Conservation (phyloP, 2,797 vertebrate genomes). For the Poeciliopsis paucimaculata region DNA sequence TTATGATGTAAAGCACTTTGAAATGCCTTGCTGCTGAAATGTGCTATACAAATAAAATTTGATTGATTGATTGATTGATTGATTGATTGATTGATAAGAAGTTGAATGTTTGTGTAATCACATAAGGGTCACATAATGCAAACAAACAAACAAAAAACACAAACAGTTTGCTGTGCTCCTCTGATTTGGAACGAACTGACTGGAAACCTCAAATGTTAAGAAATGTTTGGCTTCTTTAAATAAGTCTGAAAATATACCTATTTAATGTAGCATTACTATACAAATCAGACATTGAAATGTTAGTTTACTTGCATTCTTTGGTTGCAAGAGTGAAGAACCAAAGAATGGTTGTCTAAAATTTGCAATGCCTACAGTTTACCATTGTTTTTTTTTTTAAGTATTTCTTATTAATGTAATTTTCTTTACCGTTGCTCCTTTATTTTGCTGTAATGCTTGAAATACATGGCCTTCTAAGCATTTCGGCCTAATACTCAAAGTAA, state of each 20-base stretch:
- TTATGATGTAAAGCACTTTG: no score
- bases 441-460: neutral
- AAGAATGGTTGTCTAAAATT: neutral
- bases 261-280: neutral
- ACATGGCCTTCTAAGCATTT: neutral
- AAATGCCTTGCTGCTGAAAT: no score
- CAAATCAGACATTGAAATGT: neutral
- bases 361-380: neutral
- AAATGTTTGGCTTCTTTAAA: neutral
- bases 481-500: neutral
- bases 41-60: no score
- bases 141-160: neutral
- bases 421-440: neutral
- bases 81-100: no score
- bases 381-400: neutral
- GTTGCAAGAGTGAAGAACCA: no score
- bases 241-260: neutral
- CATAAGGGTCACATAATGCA: neutral
- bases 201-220: neutral
- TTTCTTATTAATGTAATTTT: neutral
- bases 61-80: no score
- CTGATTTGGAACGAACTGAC: neutral
- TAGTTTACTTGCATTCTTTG: neutral
- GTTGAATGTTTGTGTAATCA: neutral
- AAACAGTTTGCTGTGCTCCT: neutral